Percentiles rank a stretch among this genome's conserved stretches.
Evolutionary conservation across 2,113 vertebrate species (phyloP).

Genomic region (Procavia capensis): DNA sequence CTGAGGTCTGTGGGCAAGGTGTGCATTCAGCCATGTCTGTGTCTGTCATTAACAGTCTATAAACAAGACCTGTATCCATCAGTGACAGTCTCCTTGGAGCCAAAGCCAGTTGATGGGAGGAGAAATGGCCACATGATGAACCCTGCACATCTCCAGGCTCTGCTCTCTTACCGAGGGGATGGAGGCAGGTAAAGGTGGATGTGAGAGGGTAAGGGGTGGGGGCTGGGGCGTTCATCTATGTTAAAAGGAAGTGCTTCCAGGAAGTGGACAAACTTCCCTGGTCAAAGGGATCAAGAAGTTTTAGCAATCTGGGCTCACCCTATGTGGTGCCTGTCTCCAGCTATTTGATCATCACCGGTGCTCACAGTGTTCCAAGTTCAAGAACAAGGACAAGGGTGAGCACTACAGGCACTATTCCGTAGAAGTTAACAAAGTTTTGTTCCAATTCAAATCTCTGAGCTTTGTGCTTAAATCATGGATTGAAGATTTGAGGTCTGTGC

Average conservation of each 20-base stretch:
- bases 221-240: background rate
- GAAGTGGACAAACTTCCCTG: background rate
- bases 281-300: background rate
- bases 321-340: background rate
- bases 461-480: background rate
- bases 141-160: background rate
- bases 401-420: rapidly evolving
- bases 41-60: constrained; percentile 62
- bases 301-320: background rate
- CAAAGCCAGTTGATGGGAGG: background rate
- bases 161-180: background rate
- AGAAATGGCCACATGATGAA: background rate
- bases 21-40: background rate
- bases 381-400: background rate
- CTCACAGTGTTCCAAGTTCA: background rate
- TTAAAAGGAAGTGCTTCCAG: background rate
- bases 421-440: too few relatives aligned
- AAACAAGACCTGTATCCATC: constrained; percentile 38
- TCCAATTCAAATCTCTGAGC: background rate
- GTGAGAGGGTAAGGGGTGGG: background rate
- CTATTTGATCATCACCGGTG: background rate
- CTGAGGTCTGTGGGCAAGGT: background rate
- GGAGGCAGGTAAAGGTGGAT: too few relatives aligned
- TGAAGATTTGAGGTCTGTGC: background rate
- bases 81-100: constrained; percentile 21